Evolutionary conservation across 2,113 vertebrate genomes (phyloP), one percentile per base, ranked within the genome.

Genomic region (Oncorhynchus masou): DNA sequence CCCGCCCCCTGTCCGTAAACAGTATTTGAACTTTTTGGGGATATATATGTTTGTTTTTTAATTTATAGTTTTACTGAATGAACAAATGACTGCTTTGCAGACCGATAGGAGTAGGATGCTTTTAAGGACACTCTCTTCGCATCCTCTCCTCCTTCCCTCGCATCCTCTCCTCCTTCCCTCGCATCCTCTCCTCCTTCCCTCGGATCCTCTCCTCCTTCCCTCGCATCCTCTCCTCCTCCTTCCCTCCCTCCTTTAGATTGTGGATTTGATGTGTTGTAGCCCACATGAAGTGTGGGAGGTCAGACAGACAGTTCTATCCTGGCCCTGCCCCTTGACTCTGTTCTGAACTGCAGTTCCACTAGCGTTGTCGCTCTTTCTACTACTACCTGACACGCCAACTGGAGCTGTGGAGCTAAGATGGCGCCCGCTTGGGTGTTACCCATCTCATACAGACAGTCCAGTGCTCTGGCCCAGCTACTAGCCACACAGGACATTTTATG

Each of bases 21-120:
- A 89, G 87, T 93, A 91, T 92, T 92, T 93, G 87, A 92, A 84
- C 60, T 70, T 86, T 84, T 24, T 31, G 1, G 16, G 71, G 83
- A 87, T 91, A 76, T 91, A 87, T 71, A 71, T 76, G 74, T 90
- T 86, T 86, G 78, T 90, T 85, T 86, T 88, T 90, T 91, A 87
- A 93, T 91, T 91, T 92, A 92, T 91, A 87, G 84, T 88, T 90
- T 88, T 85, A 91, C 79, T 83, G 82, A 86, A 84, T 78, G 86
- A 85, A 84, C 39, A 20, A 73, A 77, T 62, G 39, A 88, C 88
- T 91, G 90, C 88, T 91, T 89, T 62, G 83, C 74, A 87, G 86
- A 88, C 80, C 86, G 86, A 88, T 79, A n/a, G 2, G 57, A 72
- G 81, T 76, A 13, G 76, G 79, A 19, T 25, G 51, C 70, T 27